These are phyloP conservation scores for Malurus alboscapulatus DNA, from an alignment of 2,113 vertebrate genomes.

Conservation along the genomic window DNA sequence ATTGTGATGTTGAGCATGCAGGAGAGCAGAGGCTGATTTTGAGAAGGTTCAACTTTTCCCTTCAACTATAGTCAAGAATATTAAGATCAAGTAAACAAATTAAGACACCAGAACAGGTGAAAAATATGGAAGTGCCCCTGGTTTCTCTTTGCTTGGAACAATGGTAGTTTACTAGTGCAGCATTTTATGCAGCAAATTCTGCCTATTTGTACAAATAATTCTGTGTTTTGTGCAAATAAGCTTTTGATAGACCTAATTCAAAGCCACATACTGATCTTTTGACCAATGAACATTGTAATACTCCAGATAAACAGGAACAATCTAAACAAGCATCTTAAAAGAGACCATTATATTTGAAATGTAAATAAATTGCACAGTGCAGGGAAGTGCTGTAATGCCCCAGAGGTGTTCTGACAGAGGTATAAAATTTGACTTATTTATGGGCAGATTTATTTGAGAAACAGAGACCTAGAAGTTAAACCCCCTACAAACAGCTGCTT, in stretches of 20 bases:
- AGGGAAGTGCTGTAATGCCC: neutral
- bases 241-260: neutral
- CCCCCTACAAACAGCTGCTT: neutral
- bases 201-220: neutral
- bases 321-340: neutral
- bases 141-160: neutral
- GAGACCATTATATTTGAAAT: neutral
- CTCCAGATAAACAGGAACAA: neutral
- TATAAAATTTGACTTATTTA: neutral
- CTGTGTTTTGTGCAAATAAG: neutral
- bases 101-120: neutral
- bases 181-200: neutral
- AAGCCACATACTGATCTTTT: neutral
- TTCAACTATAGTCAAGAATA: neutral
- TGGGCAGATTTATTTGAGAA: neutral
- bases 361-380: neutral
- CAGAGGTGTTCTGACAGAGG: neutral
- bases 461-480: neutral
- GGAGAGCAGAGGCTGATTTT: neutral
- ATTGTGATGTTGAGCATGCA: neutral
- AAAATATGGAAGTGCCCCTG: neutral
- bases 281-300: neutral
- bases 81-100: neutral
- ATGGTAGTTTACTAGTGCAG: neutral
- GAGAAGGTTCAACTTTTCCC: neutral